A percentile compares a stretch with the other conserved stretches of the same genome.
Conservation (phyloP, 2,797 vertebrate species). For the Rhyacichthys aspro region DNA sequence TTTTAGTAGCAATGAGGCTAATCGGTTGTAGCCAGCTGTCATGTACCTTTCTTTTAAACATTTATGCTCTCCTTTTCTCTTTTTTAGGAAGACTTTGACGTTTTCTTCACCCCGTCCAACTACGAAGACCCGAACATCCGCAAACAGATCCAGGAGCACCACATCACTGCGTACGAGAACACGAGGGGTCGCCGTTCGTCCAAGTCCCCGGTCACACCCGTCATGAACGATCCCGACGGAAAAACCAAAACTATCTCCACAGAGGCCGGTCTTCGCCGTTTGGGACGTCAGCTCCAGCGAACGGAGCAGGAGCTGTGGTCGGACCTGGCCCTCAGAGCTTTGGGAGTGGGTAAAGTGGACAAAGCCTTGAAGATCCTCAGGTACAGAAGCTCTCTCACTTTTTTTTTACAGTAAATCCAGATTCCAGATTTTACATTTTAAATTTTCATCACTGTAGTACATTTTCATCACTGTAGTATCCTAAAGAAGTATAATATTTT, state of each 20-base stretch:
- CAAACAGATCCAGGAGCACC: conserved; percentile 84
- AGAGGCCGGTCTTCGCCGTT: conserved; percentile 79
- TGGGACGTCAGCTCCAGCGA: conserved; percentile 85
- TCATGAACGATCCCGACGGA: conserved; percentile 61
- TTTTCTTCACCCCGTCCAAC: conserved; percentile 88
- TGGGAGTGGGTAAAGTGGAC: conserved; percentile 84
- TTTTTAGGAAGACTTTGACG: conserved; percentile 88
- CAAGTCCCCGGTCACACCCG: conserved; percentile 33
- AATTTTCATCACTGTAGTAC: too few species aligned
- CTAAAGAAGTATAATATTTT: too few species aligned
- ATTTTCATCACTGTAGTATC: too few species aligned
- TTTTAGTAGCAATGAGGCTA: too few species aligned
- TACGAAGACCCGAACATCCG: conserved; percentile 81
- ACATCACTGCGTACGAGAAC: conserved; percentile 84
- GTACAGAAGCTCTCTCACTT: too few species aligned
- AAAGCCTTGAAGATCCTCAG: conserved; percentile 88
- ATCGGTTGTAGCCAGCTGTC: too few species aligned
- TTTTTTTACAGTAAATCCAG: too few species aligned
- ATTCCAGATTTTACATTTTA: too few species aligned
- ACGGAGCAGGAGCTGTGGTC: conserved; percentile 86
- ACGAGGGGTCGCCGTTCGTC: conserved; percentile 52
- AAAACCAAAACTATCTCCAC: conserved; percentile 72
- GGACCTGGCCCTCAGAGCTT: conserved; percentile 84
- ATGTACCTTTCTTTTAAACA: too few species aligned
- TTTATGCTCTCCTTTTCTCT: too few species aligned